Conservation (phyloP, 2,888 invertebrate genomes). For the Hypomecis atomaria region DNA sequence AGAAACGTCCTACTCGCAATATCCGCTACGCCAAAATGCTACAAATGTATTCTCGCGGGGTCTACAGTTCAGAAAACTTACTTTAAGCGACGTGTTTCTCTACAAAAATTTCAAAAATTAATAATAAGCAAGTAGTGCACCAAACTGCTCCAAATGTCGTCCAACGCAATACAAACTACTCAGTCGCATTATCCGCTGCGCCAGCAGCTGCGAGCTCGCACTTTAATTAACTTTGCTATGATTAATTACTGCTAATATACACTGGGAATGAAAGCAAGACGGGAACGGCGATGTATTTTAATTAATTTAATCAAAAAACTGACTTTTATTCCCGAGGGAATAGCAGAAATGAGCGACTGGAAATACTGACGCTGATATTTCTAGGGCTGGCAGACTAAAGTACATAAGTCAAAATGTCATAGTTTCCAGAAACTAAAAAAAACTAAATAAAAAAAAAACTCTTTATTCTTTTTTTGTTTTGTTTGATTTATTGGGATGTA, state of each 20-base stretch:
- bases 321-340: slow-evolving; percentile 5
- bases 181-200: slow-evolving; percentile 2
- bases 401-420: too few species aligned
- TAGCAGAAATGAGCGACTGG: slow-evolving; percentile 1
- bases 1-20: too few species aligned
- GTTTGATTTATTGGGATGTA: too few species aligned
- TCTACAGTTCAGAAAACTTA: too few species aligned
- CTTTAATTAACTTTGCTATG: slow-evolving; percentile 57
- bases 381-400: too few species aligned
- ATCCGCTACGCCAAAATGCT: too few species aligned
- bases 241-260: slow-evolving; percentile 53
- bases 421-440: too few species aligned
- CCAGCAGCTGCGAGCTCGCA: slow-evolving; percentile 45
- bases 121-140: not conserved
- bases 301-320: slow-evolving; percentile 20
- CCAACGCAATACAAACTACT: slow-evolving; percentile 33
- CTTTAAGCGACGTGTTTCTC: too few species aligned
- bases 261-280: slow-evolving; percentile 27
- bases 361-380: not conserved
- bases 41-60: too few species aligned
- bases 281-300: slow-evolving; percentile 18
- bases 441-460: too few species aligned
- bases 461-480: too few species aligned
- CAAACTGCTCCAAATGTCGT: not conserved
- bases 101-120: too few species aligned